Conservation (phyloP, 2,113 vertebrate genomes). For the Ariopsis seemanni region DNA sequence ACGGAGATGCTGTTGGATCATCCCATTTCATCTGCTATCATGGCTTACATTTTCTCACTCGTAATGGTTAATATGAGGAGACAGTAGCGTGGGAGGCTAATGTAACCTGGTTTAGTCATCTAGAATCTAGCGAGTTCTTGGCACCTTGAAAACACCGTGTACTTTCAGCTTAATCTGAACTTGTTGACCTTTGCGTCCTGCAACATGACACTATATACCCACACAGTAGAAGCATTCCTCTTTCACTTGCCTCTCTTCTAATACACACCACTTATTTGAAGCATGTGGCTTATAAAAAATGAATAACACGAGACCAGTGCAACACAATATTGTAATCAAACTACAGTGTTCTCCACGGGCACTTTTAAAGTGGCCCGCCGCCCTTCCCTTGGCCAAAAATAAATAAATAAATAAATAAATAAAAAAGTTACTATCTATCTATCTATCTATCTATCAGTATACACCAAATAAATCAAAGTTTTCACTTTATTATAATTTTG, state of each 20-base stretch:
- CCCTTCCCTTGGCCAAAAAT: too few relatives aligned
- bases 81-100: not conserved
- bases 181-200: not conserved
- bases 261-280: not conserved
- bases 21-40: not conserved
- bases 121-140: not conserved
- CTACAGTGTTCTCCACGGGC: not conserved
- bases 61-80: not conserved
- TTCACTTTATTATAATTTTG: too few relatives aligned
- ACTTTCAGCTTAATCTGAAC: not conserved
- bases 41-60: not conserved
- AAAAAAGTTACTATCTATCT: too few relatives aligned
- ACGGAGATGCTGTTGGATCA: not conserved
- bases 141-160: not conserved
- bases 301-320: not conserved
- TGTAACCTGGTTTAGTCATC: not conserved
- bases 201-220: not conserved
- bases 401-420: too few relatives aligned
- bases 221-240: not conserved
- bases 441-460: too few relatives aligned
- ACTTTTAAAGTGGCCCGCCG: too few relatives aligned
- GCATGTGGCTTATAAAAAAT: not conserved
- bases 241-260: too few relatives aligned
- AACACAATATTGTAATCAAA: conserved; percentile 2
- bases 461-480: too few relatives aligned